phyloP scores from a whole-genome alignment of 2,797 vertebrate species.

The Todus mexicanus region DNA sequence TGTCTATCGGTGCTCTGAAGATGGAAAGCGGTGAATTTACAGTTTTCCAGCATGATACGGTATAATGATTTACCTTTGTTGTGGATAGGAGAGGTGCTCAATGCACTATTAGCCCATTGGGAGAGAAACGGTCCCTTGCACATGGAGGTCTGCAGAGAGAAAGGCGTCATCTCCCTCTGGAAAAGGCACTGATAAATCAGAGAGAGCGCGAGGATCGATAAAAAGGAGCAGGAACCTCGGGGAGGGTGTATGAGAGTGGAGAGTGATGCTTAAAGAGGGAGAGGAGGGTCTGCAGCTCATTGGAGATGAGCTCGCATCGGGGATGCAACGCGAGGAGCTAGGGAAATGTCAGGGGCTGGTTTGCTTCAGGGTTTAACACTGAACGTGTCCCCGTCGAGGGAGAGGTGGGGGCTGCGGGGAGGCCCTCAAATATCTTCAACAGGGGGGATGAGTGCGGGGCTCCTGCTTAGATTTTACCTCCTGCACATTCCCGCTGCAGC shows the following conservation, averaged over 20 bases:
- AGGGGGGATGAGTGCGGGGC: not conserved
- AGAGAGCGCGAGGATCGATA: not conserved
- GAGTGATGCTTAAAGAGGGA: not conserved
- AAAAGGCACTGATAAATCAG: not conserved
- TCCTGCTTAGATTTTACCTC: not conserved
- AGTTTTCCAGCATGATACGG: not conserved
- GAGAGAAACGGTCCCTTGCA: not conserved
- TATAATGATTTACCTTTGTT: not conserved
- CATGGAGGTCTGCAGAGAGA: not conserved
- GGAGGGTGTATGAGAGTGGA: not conserved
- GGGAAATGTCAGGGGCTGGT: not conserved
- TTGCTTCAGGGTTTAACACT: not conserved
- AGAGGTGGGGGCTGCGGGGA: not conserved
- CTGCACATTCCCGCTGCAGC: not conserved
- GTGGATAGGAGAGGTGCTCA: not conserved
- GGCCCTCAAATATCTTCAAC: not conserved
- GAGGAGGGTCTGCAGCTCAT: not conserved
- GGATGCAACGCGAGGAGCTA: not conserved
- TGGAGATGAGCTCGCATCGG: not conserved
- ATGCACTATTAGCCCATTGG: not conserved
- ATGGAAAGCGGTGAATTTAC: not conserved
- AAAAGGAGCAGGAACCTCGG: not conserved
- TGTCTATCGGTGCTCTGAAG: not conserved
- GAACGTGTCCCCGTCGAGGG: not conserved
- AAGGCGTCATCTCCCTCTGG: not conserved